Evolutionary conservation across 2,797 vertebrate species (phyloP).

Genomic region (Microcaecilia unicolor): DNA sequence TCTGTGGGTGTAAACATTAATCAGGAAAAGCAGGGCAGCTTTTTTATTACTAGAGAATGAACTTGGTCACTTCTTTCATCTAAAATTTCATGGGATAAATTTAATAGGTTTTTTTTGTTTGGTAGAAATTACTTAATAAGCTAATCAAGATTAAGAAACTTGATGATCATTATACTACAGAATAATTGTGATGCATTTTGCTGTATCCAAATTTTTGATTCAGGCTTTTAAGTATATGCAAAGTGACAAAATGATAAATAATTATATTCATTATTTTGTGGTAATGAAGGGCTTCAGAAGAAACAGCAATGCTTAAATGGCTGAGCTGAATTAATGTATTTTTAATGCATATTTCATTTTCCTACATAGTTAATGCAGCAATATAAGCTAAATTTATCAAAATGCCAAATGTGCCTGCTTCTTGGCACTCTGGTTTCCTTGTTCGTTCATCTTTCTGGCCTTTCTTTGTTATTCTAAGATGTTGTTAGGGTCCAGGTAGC

Average conservation of each 20-base stretch:
- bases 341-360: too few species aligned
- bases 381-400: too few species aligned
- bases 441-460: too few species aligned
- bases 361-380: too few species aligned
- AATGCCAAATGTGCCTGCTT: too few species aligned
- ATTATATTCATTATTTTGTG: not conserved
- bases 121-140: not conserved
- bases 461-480: too few species aligned
- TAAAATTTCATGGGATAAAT: constrained; percentile 4
- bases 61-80: constrained; percentile 23
- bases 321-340: constrained; percentile 1
- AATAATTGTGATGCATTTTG: not conserved
- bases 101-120: not conserved
- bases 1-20: not conserved
- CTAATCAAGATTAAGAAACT: constrained; percentile 4
- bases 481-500: too few species aligned
- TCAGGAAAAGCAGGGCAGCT: constrained; percentile 24
- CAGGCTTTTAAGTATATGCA: constrained; percentile 2
- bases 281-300: too few species aligned
- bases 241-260: constrained; percentile 8
- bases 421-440: too few species aligned
- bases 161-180: constrained; percentile 5
- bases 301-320: constrained; percentile 8
- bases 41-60: constrained; percentile 18
- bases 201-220: constrained; percentile 14